phyloP scores from a whole-genome alignment of 2,797 vertebrate species.

The Pipistrellus kuhlii region DNA sequence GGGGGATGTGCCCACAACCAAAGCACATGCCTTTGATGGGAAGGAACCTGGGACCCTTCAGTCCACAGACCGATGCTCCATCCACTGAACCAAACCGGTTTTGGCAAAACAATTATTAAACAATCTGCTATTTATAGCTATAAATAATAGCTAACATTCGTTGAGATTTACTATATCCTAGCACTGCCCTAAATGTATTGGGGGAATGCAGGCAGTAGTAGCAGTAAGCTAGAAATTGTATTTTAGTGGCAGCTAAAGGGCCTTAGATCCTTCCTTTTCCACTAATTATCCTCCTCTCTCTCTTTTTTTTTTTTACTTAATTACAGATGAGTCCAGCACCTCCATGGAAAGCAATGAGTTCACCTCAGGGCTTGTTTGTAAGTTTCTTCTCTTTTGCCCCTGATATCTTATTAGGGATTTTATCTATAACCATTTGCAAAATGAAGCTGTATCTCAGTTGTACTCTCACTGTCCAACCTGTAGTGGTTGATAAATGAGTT shows the following conservation, averaged over 20 bases:
- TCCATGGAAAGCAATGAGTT: neutral
- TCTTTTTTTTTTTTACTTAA: neutral
- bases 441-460: neutral
- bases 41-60: too few relatives aligned
- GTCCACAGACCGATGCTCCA: too few relatives aligned
- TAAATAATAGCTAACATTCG: neutral
- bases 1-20: too few relatives aligned
- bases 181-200: neutral
- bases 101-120: neutral
- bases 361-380: neutral
- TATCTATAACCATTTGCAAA: neutral
- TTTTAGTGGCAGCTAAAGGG: neutral
- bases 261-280: neutral
- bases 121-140: neutral
- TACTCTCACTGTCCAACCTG: neutral
- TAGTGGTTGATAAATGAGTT: neutral
- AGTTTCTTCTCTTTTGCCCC: neutral
- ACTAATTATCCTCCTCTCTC: neutral
- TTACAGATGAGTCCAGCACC: neutral
- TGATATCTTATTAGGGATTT: neutral
- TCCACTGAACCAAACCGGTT: too few relatives aligned
- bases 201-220: neutral
- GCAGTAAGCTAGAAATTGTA: neutral
- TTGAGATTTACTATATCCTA: neutral
- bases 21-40: too few relatives aligned